Conservation (phyloP, 2,888 invertebrate genomes). For the Sicus ferrugineus region DNA sequence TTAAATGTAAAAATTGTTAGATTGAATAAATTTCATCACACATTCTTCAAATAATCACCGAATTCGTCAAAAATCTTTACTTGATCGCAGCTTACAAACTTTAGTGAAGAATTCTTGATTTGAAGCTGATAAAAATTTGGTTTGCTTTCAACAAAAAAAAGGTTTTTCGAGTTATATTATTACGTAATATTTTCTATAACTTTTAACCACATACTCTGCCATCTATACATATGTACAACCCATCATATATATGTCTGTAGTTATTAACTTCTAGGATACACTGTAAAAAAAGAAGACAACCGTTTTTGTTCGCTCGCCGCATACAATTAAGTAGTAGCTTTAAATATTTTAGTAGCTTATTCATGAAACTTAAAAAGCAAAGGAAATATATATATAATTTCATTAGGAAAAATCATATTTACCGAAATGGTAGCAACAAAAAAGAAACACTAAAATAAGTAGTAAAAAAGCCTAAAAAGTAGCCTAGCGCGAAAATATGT, state of each 20-base stretch:
- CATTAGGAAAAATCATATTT: background rate
- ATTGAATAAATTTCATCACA: too few relatives aligned
- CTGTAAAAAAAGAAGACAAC: background rate
- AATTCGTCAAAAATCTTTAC: too few relatives aligned
- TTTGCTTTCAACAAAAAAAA: background rate
- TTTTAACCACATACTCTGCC: background rate
- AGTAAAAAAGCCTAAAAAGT: background rate
- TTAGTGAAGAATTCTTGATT: background rate
- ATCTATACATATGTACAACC: background rate
- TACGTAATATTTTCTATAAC: background rate
- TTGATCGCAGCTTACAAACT: too few relatives aligned
- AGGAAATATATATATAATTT: background rate
- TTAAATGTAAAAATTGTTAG: too few relatives aligned
- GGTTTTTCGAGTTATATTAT: background rate
- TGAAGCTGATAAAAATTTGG: background rate
- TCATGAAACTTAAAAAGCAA: too few relatives aligned
- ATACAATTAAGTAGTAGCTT: too few relatives aligned
- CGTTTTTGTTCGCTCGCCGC: too few relatives aligned
- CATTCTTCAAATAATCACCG: too few relatives aligned
- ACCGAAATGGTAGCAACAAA: background rate
- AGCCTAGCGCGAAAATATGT: constrained; percentile 12
- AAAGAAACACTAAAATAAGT: background rate
- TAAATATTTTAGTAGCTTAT: too few relatives aligned
- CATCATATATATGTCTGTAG: background rate
- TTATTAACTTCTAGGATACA: background rate